Evolutionary conservation across 1,140 invertebrate species (phyloP).

Genomic region (Whitmania pigra): DNA sequence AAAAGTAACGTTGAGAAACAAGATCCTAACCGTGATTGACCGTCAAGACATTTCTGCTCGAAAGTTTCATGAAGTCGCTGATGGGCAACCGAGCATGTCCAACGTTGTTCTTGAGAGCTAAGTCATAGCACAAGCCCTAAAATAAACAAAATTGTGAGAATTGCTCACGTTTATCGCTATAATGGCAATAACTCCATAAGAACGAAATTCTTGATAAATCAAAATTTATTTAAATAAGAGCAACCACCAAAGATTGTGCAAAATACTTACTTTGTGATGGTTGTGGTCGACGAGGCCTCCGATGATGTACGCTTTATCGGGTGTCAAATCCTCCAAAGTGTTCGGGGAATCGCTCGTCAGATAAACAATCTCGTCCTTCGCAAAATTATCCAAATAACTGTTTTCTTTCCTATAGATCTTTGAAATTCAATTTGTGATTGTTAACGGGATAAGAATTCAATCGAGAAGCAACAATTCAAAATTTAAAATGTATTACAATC

Average conservation of each 20-base stretch:
- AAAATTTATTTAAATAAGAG: no score
- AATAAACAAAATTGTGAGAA: slow-evolving; percentile 15
- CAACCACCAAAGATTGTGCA: neutral
- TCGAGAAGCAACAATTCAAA: slow-evolving; percentile 4
- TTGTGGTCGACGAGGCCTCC: slow-evolving; percentile 96
- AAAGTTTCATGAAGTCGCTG: slow-evolving; percentile 77
- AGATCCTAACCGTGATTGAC: slow-evolving; percentile 74
- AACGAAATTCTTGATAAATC: no score
- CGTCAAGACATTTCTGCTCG: slow-evolving; percentile 81
- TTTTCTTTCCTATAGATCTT: slow-evolving; percentile 32
- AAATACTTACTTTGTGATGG: slow-evolving; percentile 61
- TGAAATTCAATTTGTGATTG: neutral
- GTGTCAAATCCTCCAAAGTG: slow-evolving; percentile 61
- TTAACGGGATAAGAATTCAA: neutral
- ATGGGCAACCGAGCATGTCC: slow-evolving; percentile 76
- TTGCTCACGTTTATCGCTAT: no score
- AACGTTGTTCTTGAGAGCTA: slow-evolving; percentile 64
- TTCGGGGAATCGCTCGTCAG: slow-evolving; percentile 87
- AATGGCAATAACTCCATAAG: no score
- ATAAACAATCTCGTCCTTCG: slow-evolving; percentile 69
- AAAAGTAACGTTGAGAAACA: neutral
- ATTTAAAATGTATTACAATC: neutral
- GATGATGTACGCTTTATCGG: slow-evolving; percentile 76
- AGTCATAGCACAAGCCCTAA: slow-evolving; percentile 69
- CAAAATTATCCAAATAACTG: slow-evolving; percentile 56